Base-by-base conservation (phyloP, 2,113 vertebrate genomes). In the Alces alces region DNA sequence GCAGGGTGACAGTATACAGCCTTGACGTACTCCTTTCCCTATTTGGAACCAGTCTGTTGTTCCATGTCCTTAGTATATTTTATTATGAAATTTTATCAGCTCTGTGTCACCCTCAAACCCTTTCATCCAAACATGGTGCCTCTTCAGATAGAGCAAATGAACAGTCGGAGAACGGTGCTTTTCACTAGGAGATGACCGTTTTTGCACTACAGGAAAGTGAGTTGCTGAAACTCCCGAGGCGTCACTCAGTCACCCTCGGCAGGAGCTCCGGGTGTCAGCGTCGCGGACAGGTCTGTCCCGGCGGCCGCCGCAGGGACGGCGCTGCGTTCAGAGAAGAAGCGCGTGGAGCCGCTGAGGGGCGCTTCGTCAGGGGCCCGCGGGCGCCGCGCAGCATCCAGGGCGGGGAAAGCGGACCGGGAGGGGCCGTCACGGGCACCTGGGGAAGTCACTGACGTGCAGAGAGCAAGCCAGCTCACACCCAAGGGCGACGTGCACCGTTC, bases 231-330 rank as follows among this genome's bases (percentile, higher is more conserved):
- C 39, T 2, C 2, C 12, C 1, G 3, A 57, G 45, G 45, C 11
- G 7, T 7, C 43, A 7, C 47, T 27, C 61, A 13, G 70, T 10
- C n/a, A 1, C 7, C 2, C 7, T 1, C 6, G 19, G 28, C 50
- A 36, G 76, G 36, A 21, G 36, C 47, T 17, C 5, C 47, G 0
- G 28, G 27, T 9, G 27, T 11, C 3, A 1, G 58, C 2, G 4
- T 7, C 6, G 33, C 0, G 6, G 50, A n/a, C n/a, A 6, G 6
- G 16, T 3, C 36, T 14, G 15, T 12, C 19, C 27, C 7, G 1
- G 58, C 1, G 2, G 47, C 47, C 1, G 0, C 10, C 25, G 3
- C 5, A 2, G 12, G 0, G 3, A 6, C 39, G 17, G 17, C 14
- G 5, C 73, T 0, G 10, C 25, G 0, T 30, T 19, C 61, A 43